Evolutionary conservation across 2,888 invertebrate species (phyloP).

Genomic region (Temnothorax ravouxi): DNA sequence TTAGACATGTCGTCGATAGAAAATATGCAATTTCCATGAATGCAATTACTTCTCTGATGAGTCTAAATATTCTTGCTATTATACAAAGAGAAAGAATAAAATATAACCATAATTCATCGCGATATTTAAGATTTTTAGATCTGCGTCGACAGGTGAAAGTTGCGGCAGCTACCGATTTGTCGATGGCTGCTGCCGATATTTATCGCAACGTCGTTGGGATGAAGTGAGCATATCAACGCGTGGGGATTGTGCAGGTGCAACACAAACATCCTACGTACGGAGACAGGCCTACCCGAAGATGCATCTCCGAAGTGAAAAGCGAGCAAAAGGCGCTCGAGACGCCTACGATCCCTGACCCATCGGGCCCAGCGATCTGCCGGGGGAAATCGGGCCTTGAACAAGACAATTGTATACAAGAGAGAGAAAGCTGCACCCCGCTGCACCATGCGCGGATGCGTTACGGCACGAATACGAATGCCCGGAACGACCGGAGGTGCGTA

Average conservation of each 20-base stretch:
- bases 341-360: conserved; percentile 64
- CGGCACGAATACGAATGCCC: conserved; percentile 75
- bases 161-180: conserved; percentile 41
- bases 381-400: conserved; percentile 75
- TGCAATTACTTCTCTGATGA: background rate
- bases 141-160: conserved; percentile 15
- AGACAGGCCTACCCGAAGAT: conserved; percentile 55
- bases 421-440: conserved; percentile 39
- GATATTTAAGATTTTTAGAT: background rate
- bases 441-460: conserved; percentile 60
- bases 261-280: conserved; percentile 55
- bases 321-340: conserved; percentile 57
- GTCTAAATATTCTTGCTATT: background rate
- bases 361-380: conserved; percentile 64
- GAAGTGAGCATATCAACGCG: conserved; percentile 67
- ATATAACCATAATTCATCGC: background rate
- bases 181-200: conserved; percentile 58
- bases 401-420: conserved; percentile 72
- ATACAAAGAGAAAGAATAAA: background rate
- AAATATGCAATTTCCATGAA: background rate
- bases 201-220: conserved; percentile 52
- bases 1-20: background rate
- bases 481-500: conserved; percentile 70
- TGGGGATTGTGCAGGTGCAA: conserved; percentile 68
- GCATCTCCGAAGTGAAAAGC: conserved; percentile 59